Evolutionary conservation across 2,113 vertebrate genomes (phyloP).

Genomic region (Ranitomeya variabilis): DNA sequence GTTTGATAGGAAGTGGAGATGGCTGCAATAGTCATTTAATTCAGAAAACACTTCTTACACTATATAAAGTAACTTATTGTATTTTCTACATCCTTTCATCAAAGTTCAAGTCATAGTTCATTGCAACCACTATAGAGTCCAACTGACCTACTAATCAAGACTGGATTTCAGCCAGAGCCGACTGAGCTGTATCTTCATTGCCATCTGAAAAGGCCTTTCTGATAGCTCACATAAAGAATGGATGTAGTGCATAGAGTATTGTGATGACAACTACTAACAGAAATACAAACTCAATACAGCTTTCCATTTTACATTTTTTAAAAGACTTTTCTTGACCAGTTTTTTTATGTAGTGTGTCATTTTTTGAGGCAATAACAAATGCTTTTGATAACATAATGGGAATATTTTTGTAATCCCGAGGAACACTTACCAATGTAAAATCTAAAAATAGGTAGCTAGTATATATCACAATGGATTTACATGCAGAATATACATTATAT

Average conservation of each 20-base stretch:
- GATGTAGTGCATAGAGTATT: background rate
- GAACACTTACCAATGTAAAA: background rate
- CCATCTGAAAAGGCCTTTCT: background rate
- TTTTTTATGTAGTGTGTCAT: background rate
- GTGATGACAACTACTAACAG: background rate
- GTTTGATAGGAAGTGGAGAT: background rate
- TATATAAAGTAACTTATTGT: conserved; percentile 5
- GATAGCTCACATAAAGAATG: conserved; percentile 9
- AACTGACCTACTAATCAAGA: conserved; percentile 21
- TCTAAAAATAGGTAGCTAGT: background rate
- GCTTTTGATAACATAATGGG: background rate
- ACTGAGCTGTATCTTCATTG: background rate
- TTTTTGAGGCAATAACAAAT: background rate
- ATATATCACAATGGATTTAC: background rate
- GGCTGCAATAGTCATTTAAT: background rate
- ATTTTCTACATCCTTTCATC: conserved; percentile 5
- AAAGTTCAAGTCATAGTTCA: conserved; percentile 5
- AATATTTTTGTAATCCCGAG: background rate
- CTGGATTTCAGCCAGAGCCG: conserved; percentile 6
- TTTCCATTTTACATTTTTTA: background rate
- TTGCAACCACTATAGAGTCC: background rate
- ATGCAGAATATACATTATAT: background rate
- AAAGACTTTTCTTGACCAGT: background rate
- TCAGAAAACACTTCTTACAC: background rate
- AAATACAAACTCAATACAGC: background rate